Percentiles rank a stretch among this genome's conserved stretches.
Conservation (phyloP, 2,888 invertebrate genomes). For the Ellobium chinense region DNA sequence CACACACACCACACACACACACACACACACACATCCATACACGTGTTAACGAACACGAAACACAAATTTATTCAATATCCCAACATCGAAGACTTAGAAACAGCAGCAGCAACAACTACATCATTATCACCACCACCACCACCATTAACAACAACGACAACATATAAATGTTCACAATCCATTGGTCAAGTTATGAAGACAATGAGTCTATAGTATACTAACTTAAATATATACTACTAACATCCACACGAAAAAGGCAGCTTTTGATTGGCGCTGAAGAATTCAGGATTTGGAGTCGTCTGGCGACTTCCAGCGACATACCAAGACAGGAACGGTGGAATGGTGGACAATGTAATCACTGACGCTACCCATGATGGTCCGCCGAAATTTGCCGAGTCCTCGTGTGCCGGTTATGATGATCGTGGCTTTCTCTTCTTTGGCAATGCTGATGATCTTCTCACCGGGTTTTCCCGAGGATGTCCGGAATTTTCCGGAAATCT, state of each 20-base stretch:
- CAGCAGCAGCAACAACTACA: background rate
- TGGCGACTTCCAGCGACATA: constrained; percentile 50
- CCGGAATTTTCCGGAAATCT: constrained; percentile 72
- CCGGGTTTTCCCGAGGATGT: constrained; percentile 73
- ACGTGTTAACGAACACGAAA: no score
- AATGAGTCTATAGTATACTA: no score
- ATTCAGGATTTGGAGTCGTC: constrained; percentile 1
- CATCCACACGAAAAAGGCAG: background rate
- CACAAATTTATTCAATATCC: background rate
- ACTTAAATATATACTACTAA: no score
- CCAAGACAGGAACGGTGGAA: constrained; percentile 70
- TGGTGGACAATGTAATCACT: constrained; percentile 75
- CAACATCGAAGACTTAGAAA: background rate
- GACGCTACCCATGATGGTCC: constrained; percentile 74
- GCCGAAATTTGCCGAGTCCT: constrained; percentile 70
- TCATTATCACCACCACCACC: background rate
- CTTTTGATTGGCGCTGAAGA: background rate
- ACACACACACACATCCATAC: background rate
- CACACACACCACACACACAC: background rate
- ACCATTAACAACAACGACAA: background rate
- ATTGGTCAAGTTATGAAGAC: no score
- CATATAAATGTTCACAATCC: no score
- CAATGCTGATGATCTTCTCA: constrained; percentile 69
- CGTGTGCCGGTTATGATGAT: constrained; percentile 73
- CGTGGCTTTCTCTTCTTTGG: constrained; percentile 68